Evolutionary conservation across 2,888 invertebrate genomes (phyloP), one percentile per base, ranked within the genome.

Genomic region (Epinotia nisella): DNA sequence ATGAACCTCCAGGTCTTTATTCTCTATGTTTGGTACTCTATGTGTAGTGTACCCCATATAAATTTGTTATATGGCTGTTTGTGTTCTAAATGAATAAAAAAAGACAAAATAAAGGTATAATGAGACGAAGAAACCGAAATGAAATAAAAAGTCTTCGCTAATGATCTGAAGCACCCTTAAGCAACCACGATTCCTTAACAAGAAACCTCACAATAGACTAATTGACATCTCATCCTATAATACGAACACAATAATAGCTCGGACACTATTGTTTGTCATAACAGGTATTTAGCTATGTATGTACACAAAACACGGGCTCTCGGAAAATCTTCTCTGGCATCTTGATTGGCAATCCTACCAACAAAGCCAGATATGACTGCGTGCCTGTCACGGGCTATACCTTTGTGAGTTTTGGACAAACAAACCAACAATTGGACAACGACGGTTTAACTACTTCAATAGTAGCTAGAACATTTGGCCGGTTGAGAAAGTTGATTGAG

Each of bases 301-400:
- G 35, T 35, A 35, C 35, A 17, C 39, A 39, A 39, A 39, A 59
- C 59, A 17, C 39, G 39, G 59, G 39, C 39, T 59, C 59, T 39
- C 35, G 59, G 59, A 39, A 59, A 59, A 59, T 59, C 17, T 35
- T 35, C 59, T n/a, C 11, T 35, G n/a, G 10, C 59, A 10, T 35
- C 39, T 15, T 59, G 59, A 59, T 59, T 59, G 59, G 35, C 59
- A 59, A 59, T 59, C 59, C 59, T 15, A n/a, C 39, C 9, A 39
- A 17, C 35, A 59, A 59, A 19, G 59, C 59, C 56, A 29, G 56
- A 29, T 58, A 58, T 59, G 59, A 59, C 39, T 39, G 59, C 17
- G 17, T n/a, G 59, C 4, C 59, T 59, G 39, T 59, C 59, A 17
- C 59, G 35, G 17, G 24, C 4, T 5, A n/a, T 1, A 1, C 17